Evolutionary conservation across 2,888 invertebrate species (phyloP).

Genomic region (Aethes cnicana): DNA sequence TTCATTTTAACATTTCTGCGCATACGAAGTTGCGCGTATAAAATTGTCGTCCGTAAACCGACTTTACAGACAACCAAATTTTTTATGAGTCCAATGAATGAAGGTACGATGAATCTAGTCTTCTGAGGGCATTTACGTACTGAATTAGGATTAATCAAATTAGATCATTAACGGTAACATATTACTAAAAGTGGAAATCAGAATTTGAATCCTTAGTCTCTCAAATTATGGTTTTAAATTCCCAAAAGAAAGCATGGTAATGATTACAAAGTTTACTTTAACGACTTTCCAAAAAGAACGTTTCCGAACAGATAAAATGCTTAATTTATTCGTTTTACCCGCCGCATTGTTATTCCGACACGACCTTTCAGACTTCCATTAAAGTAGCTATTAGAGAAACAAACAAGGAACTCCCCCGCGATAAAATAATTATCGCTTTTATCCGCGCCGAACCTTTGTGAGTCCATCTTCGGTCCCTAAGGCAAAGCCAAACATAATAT

Average conservation of each 20-base stretch:
- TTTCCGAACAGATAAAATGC: slow-evolving; percentile 49
- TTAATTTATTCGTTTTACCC: slow-evolving; percentile 70
- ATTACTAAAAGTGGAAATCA: too few species aligned
- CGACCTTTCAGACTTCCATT: slow-evolving; percentile 66
- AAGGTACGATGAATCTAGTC: too few species aligned
- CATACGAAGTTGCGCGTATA: too few species aligned
- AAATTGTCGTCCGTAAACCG: too few species aligned
- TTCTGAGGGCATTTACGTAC: too few species aligned
- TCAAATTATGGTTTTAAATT: too few species aligned
- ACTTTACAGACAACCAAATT: too few species aligned
- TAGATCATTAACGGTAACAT: too few species aligned
- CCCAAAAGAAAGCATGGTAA: not conserved
- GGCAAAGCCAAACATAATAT: slow-evolving; percentile 60
- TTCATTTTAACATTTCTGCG: too few species aligned
- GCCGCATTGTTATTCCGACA: slow-evolving; percentile 56
- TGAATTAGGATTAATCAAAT: too few species aligned
- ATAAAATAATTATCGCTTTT: slow-evolving; percentile 81
- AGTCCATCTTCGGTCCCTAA: slow-evolving; percentile 46
- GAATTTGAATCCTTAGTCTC: too few species aligned
- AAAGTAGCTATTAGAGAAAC: slow-evolving; percentile 80
- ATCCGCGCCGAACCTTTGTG: slow-evolving; percentile 62
- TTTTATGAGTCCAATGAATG: too few species aligned
- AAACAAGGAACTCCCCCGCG: slow-evolving; percentile 75
- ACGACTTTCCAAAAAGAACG: slow-evolving; percentile 44
- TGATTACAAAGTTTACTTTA: not conserved